Base-by-base conservation (phyloP, 2,888 invertebrate species). In the Elegia similella region DNA sequence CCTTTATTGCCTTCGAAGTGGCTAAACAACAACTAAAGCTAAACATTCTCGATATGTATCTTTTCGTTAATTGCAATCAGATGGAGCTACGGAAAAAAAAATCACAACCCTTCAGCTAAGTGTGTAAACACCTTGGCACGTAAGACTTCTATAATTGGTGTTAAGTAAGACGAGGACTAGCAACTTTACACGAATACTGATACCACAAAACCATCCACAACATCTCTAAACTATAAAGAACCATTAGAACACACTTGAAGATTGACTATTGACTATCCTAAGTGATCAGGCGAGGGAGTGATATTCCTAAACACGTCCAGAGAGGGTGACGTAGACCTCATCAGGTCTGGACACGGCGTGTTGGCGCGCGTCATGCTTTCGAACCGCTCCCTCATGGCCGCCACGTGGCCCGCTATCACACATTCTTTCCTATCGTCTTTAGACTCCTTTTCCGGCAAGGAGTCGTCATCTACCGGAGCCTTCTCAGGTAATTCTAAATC, bases 301-400 rank as follows among this genome's bases (percentile, higher is more conserved):
- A 80, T 59, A 57, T 80, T 80, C 58, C 82, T 73, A 55, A 78
- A 81, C 13, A 81, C 69, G 59, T 87, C 88, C 1, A 80, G 68
- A 17, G 85, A 75, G 2, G 87, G 86, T 47, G 86, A 84, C 29
- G 68, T 57, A 0, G 85, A 81, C 1, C 88, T 67, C 58, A 69
- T 58, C 2, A 81, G 63, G 56, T 88, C 90, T 0, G 87, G 82
- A 47, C 87, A 84, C 1, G 90, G 90, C 60, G 90, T 88, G 72
- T 82, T 85, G 8, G 86, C 76, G 3, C 91, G 79, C 52, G 91
- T 92, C 86, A 92, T 86, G 55, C 85, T 92, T 67, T 92, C 92
- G 72, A 92, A 92, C 8, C 88, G 70, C 64, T 92, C 91, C 12
- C 92, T 67, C 92, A 92, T 92, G 13, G 92, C 92, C 7, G 92